Percentiles rank a stretch among this genome's conserved stretches.
Evolutionary conservation across 2,888 invertebrate species (phyloP).

Genomic region (Ennomos fuscantarius): DNA sequence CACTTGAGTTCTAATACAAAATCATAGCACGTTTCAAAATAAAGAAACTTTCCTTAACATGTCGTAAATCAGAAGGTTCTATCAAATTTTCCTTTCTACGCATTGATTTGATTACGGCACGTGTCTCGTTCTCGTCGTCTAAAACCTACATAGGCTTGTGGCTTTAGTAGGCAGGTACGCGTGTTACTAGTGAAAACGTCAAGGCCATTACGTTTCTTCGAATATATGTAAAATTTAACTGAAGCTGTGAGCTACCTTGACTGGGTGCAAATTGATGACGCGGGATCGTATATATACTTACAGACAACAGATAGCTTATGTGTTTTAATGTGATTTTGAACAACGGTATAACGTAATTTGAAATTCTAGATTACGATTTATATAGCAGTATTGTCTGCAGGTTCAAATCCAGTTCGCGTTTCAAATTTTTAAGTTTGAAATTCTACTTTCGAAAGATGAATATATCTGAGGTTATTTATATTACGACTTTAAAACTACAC

Average conservation of each 20-base stretch:
- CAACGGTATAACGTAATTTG: too few relatives aligned
- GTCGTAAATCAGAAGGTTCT: constrained; percentile 25
- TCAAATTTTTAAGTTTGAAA: too few relatives aligned
- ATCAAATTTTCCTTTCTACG: constrained; percentile 24
- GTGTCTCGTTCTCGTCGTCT: constrained; percentile 10
- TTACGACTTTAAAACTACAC: too few relatives aligned
- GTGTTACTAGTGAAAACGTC: constrained; percentile 12
- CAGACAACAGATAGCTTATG: too few relatives aligned
- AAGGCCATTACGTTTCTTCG: constrained; percentile 10
- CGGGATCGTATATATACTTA: constrained; percentile 8
- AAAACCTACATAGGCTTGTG: constrained; percentile 7
- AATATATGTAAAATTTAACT: constrained; percentile 17
- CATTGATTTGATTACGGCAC: constrained; percentile 25
- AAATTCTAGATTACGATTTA: too few relatives aligned
- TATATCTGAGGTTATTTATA: too few relatives aligned
- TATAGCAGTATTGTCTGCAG: too few relatives aligned
- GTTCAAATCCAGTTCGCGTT: too few relatives aligned
- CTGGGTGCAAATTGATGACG: constrained; percentile 33
- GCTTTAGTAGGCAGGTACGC: not conserved
- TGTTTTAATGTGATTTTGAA: too few relatives aligned
- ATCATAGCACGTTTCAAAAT: constrained; percentile 21
- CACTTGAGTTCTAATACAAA: constrained; percentile 12
- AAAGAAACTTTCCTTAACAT: constrained; percentile 21
- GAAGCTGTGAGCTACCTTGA: constrained; percentile 28
- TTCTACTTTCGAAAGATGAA: too few relatives aligned